phyloP scores from a whole-genome alignment of 2,113 vertebrate species.

The Xiphias gladius region DNA sequence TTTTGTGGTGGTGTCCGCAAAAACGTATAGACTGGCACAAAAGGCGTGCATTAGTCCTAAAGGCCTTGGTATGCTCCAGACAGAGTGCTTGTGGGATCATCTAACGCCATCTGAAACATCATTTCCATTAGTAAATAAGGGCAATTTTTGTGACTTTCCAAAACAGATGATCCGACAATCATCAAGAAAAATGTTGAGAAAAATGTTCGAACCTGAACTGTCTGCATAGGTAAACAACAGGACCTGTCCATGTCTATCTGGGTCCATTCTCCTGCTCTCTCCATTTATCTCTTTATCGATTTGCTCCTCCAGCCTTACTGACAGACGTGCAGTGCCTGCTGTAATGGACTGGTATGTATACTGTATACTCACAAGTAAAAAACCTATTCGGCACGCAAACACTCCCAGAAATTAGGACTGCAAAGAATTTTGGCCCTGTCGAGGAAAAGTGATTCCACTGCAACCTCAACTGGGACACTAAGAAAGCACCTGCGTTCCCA shows the following conservation, averaged over 20 bases:
- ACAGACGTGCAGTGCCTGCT: not conserved
- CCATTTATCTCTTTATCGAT: not conserved
- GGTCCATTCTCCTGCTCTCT: not conserved
- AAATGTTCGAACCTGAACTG: not conserved
- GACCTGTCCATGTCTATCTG: not conserved
- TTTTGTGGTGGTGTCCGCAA: no score
- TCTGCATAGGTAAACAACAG: not conserved
- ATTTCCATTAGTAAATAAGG: no score
- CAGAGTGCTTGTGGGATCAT: no score
- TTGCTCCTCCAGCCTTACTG: not conserved
- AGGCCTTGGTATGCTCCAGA: no score
- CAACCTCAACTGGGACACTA: slow-evolving; percentile 51
- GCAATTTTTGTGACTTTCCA: no score
- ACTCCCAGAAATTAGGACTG: not conserved
- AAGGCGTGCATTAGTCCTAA: no score
- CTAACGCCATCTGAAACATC: no score
- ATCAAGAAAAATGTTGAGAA: not conserved
- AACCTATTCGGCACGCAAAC: slow-evolving; percentile 3
- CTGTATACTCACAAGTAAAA: not conserved
- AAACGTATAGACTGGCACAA: no score
- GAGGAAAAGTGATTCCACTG: slow-evolving; percentile 31
- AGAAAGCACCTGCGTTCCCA: slow-evolving; percentile 66
- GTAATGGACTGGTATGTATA: not conserved
- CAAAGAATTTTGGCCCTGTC: not conserved
- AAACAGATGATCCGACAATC: no score